Conservation (phyloP, 1,140 invertebrate genomes). For the Heterodera schachtii region DNA sequence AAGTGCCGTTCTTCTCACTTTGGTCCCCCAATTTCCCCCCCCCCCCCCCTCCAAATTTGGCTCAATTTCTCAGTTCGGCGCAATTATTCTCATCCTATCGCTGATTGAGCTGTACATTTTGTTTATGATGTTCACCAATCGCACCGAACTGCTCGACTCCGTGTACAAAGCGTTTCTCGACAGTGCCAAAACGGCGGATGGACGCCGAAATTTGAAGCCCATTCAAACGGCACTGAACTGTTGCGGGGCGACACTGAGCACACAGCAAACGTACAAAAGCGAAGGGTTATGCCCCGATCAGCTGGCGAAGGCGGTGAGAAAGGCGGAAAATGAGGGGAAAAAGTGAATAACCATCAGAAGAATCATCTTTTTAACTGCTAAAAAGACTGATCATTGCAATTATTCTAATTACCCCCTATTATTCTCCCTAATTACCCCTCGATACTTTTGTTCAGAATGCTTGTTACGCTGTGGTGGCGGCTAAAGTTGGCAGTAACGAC, state of each 20-base stretch:
- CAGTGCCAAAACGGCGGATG: slow-evolving; percentile 36
- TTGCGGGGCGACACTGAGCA: slow-evolving; percentile 60
- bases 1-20: slow-evolving; percentile 48
- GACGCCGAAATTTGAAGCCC: slow-evolving; percentile 57
- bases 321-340: not conserved
- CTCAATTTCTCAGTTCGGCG: slow-evolving; percentile 52
- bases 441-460: slow-evolving; percentile 41
- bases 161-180: slow-evolving; percentile 50
- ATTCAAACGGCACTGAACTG: slow-evolving; percentile 55
- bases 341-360: not conserved
- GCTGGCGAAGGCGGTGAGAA: slow-evolving; percentile 18
- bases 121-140: slow-evolving; percentile 54
- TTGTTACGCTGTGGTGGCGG: slow-evolving; percentile 53
- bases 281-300: slow-evolving; percentile 35
- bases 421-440: no score
- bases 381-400: not conserved
- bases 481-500: slow-evolving; percentile 50
- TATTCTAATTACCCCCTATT: no score
- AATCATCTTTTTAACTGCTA: no score
- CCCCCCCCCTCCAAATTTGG: slow-evolving; percentile 21
- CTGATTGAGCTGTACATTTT: slow-evolving; percentile 56
- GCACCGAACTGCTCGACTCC: slow-evolving; percentile 36
- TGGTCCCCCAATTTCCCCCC: slow-evolving; percentile 38
- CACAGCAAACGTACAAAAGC: slow-evolving; percentile 41
- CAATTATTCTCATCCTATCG: slow-evolving; percentile 57